These are phyloP conservation scores for Nasonia oneida DNA, from an alignment of 2,888 invertebrate species.

Conservation along the genomic window DNA sequence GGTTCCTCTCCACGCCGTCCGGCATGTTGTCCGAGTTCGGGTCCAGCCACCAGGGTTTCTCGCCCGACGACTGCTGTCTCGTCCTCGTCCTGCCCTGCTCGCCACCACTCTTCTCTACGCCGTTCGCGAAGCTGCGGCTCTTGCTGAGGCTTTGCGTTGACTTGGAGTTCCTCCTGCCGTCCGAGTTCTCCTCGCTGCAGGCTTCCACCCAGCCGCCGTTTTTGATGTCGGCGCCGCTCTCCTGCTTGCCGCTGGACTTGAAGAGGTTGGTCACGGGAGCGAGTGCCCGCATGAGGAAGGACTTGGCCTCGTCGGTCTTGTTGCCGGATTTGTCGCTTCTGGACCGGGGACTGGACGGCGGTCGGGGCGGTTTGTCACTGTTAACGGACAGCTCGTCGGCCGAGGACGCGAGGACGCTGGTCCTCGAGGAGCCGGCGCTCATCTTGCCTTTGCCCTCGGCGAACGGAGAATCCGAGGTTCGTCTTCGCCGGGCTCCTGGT, in stretches of 20 bases:
- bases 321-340: conserved; percentile 76
- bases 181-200: conserved; percentile 65
- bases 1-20: conserved; percentile 73
- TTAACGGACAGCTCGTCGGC: conserved; percentile 82
- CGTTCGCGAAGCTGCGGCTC: conserved; percentile 66
- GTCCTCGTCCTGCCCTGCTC: conserved; percentile 57
- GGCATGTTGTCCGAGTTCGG: conserved; percentile 76
- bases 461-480: conserved; percentile 66
- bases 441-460: conserved; percentile 67
- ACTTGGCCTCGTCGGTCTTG: conserved; percentile 85
- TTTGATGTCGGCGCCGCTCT: conserved; percentile 79
- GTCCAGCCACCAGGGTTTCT: conserved; percentile 78
- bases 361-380: conserved; percentile 81
- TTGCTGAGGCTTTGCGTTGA: conserved; percentile 68
- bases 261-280: conserved; percentile 89
- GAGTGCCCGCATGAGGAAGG: conserved; percentile 86
- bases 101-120: conserved; percentile 64
- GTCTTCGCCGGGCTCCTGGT: conserved; percentile 4
- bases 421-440: conserved; percentile 80
- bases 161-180: conserved; percentile 64
- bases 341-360: conserved; percentile 80
- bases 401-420: conserved; percentile 80
- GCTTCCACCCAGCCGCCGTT: conserved; percentile 66
- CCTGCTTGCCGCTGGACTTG: conserved; percentile 82
- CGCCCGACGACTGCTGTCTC: conserved; percentile 71